Conservation (phyloP, 1,140 invertebrate genomes). For the Leptinotarsa lineolata region DNA sequence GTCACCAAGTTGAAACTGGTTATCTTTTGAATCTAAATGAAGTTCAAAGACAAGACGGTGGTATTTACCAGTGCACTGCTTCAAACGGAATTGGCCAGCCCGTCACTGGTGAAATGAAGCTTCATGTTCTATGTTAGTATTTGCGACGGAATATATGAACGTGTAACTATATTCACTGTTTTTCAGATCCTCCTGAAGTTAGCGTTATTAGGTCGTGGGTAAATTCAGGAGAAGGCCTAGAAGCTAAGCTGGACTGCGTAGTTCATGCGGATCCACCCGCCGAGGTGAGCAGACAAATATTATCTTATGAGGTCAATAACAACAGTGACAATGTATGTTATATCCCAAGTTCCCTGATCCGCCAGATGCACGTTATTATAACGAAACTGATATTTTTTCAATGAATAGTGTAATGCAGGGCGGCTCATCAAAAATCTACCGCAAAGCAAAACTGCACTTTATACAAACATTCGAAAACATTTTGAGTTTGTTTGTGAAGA, state of each 20-base stretch:
- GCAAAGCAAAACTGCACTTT: no score
- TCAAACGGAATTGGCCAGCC: conserved; percentile 69
- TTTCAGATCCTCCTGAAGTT: conserved; percentile 69
- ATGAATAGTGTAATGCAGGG: no score
- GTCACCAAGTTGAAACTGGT: conserved; percentile 52
- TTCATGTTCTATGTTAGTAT: conserved; percentile 65
- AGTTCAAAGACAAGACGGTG: conserved; percentile 66
- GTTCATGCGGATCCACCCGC: conserved; percentile 74
- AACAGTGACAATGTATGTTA: no score
- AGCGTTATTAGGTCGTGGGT: conserved; percentile 73
- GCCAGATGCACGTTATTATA: no score
- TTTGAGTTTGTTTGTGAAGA: no score
- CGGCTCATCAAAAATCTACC: no score
- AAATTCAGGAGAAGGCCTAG: conserved; percentile 72
- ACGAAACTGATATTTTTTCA: no score
- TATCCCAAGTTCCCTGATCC: no score
- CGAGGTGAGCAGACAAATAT: conserved; percentile 58
- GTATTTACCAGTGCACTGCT: conserved; percentile 67
- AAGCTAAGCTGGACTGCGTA: conserved; percentile 73
- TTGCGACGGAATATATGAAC: not conserved
- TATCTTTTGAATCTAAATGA: conserved; percentile 59
- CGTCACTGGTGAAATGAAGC: conserved; percentile 62
- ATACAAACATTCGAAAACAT: no score
- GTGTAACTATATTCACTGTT: not conserved
- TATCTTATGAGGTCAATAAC: no score